These are phyloP conservation scores for Drosophila mettleri DNA, from an alignment of 2,888 invertebrate species.

Conservation along the genomic window DNA sequence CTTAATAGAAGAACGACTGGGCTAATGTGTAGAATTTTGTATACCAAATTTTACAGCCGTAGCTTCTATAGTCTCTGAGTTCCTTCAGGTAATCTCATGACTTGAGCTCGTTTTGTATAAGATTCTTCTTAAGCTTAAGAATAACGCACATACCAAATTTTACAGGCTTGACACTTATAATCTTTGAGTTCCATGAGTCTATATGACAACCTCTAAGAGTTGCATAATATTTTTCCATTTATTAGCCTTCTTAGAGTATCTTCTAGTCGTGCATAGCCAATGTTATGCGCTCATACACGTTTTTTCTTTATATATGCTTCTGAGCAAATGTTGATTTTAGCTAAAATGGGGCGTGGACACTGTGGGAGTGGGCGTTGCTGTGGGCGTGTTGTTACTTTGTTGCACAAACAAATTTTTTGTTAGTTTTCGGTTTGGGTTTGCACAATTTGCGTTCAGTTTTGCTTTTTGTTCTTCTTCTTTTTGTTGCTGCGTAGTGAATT, in stretches of 20 bases:
- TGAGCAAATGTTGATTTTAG: conserved; percentile 56
- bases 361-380: background rate
- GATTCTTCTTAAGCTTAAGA: too few species aligned
- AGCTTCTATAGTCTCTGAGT: too few species aligned
- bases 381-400: conserved; percentile 17
- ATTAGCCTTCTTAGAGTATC: background rate
- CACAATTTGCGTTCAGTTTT: conserved; percentile 21
- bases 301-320: conserved; percentile 20
- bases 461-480: conserved; percentile 12
- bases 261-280: background rate
- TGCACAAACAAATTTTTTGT: conserved; percentile 51
- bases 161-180: background rate
- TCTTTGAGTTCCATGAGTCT: background rate
- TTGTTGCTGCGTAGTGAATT: conserved; percentile 21
- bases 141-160: background rate
- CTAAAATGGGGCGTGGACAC: conserved; percentile 34
- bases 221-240: background rate
- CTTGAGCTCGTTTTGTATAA: background rate
- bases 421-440: conserved; percentile 17
- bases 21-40: too few species aligned
- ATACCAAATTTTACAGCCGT: too few species aligned
- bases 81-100: too few species aligned
- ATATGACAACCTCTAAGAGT: too few species aligned
- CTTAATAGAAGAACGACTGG: background rate
- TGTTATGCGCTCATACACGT: background rate